Percentiles rank a stretch among this genome's conserved stretches.
Conservation (phyloP, 2,888 invertebrate species). For the Polymixis flavicincta region DNA sequence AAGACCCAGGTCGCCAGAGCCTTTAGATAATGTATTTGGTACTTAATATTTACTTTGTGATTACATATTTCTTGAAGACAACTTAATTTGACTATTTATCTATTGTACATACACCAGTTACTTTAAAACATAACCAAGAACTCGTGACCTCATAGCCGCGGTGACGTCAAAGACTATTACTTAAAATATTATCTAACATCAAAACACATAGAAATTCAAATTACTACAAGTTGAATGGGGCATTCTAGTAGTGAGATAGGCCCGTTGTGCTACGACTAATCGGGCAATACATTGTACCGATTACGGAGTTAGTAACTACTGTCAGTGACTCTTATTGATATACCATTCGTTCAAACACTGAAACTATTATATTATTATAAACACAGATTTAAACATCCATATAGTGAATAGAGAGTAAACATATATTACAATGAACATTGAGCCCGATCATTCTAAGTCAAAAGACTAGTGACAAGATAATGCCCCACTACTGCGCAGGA, state of each 20-base stretch:
- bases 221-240: conserved; percentile 29
- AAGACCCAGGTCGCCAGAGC: background rate
- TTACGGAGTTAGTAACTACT: background rate
- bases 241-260: conserved; percentile 12
- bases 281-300: conserved; percentile 1
- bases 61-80: conserved; percentile 25
- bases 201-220: conserved; percentile 28
- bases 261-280: background rate
- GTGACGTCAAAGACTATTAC: conserved; percentile 37
- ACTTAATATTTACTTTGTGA: background rate
- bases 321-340: background rate
- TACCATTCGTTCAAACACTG: conserved; percentile 12
- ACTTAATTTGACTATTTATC: conserved; percentile 23
- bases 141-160: conserved; percentile 54
- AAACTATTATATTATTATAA: conserved; percentile 11
- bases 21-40: background rate
- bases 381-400: conserved; percentile 35
- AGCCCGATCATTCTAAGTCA: conserved; percentile 30
- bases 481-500: background rate
- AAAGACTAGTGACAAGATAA: conserved; percentile 18
- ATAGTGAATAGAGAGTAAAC: conserved; percentile 16
- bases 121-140: conserved; percentile 50
- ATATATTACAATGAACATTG: conserved; percentile 29
- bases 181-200: conserved; percentile 50
- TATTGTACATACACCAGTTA: conserved; percentile 30